These are phyloP conservation scores for Sebastes trivittatus DNA, from an alignment of 2,797 vertebrate species.

Conservation along the genomic window DNA sequence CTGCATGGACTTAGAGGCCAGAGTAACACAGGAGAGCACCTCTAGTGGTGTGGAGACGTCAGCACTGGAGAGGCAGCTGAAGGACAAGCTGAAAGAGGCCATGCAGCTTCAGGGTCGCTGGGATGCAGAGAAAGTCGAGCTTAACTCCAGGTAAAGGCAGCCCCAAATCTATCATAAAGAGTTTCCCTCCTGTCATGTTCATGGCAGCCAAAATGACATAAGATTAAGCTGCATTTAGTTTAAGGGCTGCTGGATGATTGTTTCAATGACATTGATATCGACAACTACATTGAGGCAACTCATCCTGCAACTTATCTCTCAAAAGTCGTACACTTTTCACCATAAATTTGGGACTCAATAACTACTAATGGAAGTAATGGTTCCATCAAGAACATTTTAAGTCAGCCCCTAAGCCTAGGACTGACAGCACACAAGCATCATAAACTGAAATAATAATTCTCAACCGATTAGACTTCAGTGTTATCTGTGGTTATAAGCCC, in stretches of 20 bases:
- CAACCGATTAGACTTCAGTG: too few species aligned
- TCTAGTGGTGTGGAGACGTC: slow-evolving; percentile 68
- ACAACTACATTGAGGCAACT: not conserved
- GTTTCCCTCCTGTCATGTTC: not conserved
- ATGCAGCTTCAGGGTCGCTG: slow-evolving; percentile 84
- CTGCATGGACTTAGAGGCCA: slow-evolving; percentile 81
- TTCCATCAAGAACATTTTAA: not conserved
- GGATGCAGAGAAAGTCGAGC: slow-evolving; percentile 84
- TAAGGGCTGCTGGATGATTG: not conserved
- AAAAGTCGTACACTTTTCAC: not conserved
- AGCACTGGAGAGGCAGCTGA: slow-evolving; percentile 80
- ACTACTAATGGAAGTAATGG: not conserved
- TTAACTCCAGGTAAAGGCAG: slow-evolving; percentile 84
- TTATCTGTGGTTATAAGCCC: too few species aligned
- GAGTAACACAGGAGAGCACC: slow-evolving; percentile 58
- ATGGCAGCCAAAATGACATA: not conserved
- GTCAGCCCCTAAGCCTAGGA: not conserved
- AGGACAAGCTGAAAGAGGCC: slow-evolving; percentile 82
- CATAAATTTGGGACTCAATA: not conserved
- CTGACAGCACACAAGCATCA: not conserved
- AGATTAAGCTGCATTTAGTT: not conserved
- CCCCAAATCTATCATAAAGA: not conserved
- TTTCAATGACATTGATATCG: not conserved
- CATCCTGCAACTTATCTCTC: not conserved
- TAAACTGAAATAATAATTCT: not conserved